Base-by-base conservation (phyloP, 2,113 vertebrate genomes). In the Hymenochirus boettgeri region DNA sequence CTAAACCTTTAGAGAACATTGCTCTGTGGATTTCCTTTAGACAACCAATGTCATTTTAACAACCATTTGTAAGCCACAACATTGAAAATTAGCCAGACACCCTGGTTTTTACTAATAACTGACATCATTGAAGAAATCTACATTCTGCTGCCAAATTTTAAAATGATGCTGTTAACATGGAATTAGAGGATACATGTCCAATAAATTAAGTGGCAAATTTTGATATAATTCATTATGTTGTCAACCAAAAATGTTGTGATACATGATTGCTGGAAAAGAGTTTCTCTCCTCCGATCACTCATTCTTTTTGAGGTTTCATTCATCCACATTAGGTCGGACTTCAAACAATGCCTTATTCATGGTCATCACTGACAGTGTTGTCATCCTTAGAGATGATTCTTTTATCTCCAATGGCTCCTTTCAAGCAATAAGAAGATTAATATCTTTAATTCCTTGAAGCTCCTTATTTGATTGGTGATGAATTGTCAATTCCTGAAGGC, bases 311-410 rank as follows among this genome's bases (percentile, higher is more conserved):
- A 18, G 3, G 17, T 35, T 50, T 65, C 17, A 50, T 65, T 57
- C 55, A 5, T 58, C 23, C 55, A 66, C 21, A 39, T 66, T 35
- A 24, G 15, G 47, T 67, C 29, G 51, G 35, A 3, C 31, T 15
- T 13, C 18, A 3, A 22, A 67, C 56, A 67, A 59, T 52, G 47
- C 29, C 46, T 58, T 33, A 31, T 67, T 67, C 56, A 67, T 52
- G 56, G 33, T 24, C 13, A n/a, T 37, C 17, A 26, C 21, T 58
- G 55, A 66, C 29, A 58, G 29, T 57, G 45, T 48, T 57, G 45
- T 66, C 63, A 66, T 66, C 55, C 45, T 31, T 26, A 57, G 29
- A 58, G 55, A 66, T 66, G 42, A 66, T 66, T 66, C 63, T 66
- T 58, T 58, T 57, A 66, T 66, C 55, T 58, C 52, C 35, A 52